phyloP scores from a whole-genome alignment of 2,888 invertebrate genomes.

The Alsophila aescularia region DNA sequence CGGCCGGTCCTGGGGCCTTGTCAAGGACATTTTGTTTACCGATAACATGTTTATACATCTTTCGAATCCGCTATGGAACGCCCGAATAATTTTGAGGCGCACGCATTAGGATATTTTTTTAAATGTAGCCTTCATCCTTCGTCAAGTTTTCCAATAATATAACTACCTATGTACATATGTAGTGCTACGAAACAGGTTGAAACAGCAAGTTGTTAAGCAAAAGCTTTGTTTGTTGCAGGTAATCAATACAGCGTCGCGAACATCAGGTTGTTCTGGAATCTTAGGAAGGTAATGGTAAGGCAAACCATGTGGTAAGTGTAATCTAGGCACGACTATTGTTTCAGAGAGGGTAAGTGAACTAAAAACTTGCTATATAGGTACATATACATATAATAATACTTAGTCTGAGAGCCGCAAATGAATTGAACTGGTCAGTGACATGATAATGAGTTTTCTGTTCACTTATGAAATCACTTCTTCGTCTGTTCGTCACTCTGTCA shows the following conservation, averaged over 20 bases:
- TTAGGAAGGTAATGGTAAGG: constrained; percentile 22
- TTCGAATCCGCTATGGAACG: neutral
- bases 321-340: neutral
- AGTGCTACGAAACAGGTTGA: neutral
- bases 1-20: constrained; percentile 62
- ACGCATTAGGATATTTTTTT: neutral
- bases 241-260: constrained; percentile 1
- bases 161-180: too few relatives aligned
- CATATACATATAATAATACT: too few relatives aligned
- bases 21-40: constrained; percentile 50
- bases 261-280: neutral
- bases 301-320: constrained; percentile 14
- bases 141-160: too few relatives aligned
- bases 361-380: neutral
- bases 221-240: constrained; percentile 37
- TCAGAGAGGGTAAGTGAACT: neutral
- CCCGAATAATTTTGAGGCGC: neutral
- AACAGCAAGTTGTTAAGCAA: constrained; percentile 1
- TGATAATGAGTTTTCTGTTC: too few relatives aligned
- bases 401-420: too few relatives aligned
- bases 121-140: too few relatives aligned
- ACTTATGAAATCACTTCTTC: too few relatives aligned
- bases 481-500: too few relatives aligned
- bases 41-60: neutral
- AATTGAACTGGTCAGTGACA: too few relatives aligned